A percentile compares a stretch with the other conserved stretches of the same genome.
Evolutionary conservation across 1,140 invertebrate genomes (phyloP).

Genomic region (Cataglyphis hispanica): DNA sequence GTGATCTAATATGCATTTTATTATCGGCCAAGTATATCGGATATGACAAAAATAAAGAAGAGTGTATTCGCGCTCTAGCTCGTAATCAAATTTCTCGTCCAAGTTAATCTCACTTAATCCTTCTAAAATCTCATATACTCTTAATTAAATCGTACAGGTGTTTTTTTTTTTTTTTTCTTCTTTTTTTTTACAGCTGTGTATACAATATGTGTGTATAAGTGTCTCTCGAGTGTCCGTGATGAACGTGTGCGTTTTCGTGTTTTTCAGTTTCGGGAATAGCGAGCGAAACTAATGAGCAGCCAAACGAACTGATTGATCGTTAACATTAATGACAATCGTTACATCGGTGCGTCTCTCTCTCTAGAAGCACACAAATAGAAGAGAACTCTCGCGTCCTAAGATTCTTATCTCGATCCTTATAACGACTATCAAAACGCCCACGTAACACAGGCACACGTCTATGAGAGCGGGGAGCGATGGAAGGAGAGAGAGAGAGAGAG

Average conservation of each 20-base stretch:
- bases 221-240: constrained; percentile 15
- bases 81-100: constrained; percentile 13
- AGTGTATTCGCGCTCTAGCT: constrained; percentile 17
- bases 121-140: constrained; percentile 36
- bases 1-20: constrained; percentile 76
- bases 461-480: constrained; percentile 16
- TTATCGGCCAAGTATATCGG: constrained; percentile 75
- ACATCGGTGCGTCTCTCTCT: constrained; percentile 64
- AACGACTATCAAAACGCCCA: constrained; percentile 38
- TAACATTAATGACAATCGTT: constrained; percentile 74
- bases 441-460: constrained; percentile 44
- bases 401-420: constrained; percentile 42
- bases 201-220: constrained; percentile 42
- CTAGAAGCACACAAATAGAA: constrained; percentile 76
- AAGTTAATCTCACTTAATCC: constrained; percentile 2
- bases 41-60: constrained; percentile 76
- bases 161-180: constrained; percentile 18
- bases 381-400: constrained; percentile 50
- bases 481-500: constrained; percentile 12
- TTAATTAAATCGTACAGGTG: constrained; percentile 46
- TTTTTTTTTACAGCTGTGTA: constrained; percentile 39
- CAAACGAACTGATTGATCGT: constrained; percentile 68
- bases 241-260: constrained; percentile 17
- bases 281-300: constrained; percentile 35
- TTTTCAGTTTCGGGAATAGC: constrained; percentile 41